Conservation (phyloP, 2,113 vertebrate species). For the Calyptommatus sinebrachiatus region DNA sequence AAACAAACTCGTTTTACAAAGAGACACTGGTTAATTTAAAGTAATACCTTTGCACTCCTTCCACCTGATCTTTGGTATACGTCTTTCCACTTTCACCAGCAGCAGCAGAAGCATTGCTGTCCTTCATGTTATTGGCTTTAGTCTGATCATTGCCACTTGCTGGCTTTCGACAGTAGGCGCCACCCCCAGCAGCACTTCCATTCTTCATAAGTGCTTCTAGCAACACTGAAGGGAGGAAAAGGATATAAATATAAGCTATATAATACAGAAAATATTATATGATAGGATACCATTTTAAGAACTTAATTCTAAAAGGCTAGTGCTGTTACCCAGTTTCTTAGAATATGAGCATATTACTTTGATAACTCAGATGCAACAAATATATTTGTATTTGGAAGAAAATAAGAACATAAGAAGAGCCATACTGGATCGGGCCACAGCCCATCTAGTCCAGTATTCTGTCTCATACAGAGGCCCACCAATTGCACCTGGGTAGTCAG, state of each 20-base stretch:
- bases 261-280: slow-evolving; percentile 14
- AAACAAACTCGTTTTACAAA: slow-evolving; percentile 8
- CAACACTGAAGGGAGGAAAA: slow-evolving; percentile 73
- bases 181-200: slow-evolving; percentile 83
- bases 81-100: slow-evolving; percentile 76
- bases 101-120: slow-evolving; percentile 58
- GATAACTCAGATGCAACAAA: too few species aligned
- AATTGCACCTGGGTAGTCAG: too few species aligned
- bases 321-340: background rate
- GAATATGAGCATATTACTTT: too few species aligned
- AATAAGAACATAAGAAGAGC: too few species aligned
- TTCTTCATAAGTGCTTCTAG: slow-evolving; percentile 87
- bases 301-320: background rate
- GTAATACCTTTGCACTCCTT: slow-evolving; percentile 89
- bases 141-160: slow-evolving; percentile 65
- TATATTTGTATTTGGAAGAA: too few species aligned
- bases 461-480: too few species aligned
- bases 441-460: too few species aligned
- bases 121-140: slow-evolving; percentile 62
- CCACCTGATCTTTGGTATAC: slow-evolving; percentile 90
- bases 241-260: slow-evolving; percentile 15
- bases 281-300: background rate
- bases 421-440: too few species aligned
- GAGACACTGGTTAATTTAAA: slow-evolving; percentile 32
- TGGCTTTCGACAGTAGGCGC: slow-evolving; percentile 77